These are phyloP conservation scores for Drosophila aff. DNA, from an alignment of 1,140 invertebrate genomes.

Conservation along the genomic window DNA sequence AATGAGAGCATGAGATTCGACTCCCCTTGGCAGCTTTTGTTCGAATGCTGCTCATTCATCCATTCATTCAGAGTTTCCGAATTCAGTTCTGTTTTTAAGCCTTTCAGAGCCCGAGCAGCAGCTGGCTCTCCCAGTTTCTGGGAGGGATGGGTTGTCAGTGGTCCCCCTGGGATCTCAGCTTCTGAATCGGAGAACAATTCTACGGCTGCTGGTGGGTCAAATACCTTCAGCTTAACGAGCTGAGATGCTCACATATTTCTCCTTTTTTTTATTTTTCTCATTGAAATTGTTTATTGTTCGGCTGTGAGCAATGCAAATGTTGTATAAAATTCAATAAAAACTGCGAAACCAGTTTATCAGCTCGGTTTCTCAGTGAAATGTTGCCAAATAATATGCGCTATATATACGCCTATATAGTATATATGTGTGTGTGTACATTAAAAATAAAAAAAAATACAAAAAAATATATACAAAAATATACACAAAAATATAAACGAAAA, in stretches of 20 bases:
- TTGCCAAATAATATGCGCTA: constrained; percentile 53
- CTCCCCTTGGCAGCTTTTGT: constrained; percentile 2
- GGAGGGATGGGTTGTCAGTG: constrained; percentile 3
- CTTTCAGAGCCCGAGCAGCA: background rate
- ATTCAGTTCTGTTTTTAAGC: background rate
- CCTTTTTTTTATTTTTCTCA: constrained; percentile 56
- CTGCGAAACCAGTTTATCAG: constrained; percentile 73
- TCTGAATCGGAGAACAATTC: constrained; percentile 29
- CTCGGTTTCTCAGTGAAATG: constrained; percentile 56
- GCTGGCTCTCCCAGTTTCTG: background rate
- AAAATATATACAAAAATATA: constrained; percentile 4
- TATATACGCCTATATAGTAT: constrained; percentile 1
- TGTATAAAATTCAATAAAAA: constrained; percentile 76
- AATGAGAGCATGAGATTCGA: background rate
- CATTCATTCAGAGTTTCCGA: background rate
- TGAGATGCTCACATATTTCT: constrained; percentile 30
- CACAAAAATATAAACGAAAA: constrained; percentile 9
- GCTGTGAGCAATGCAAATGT: constrained; percentile 64
- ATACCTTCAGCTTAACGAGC: constrained; percentile 64
- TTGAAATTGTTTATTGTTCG: constrained; percentile 71
- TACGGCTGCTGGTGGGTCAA: constrained; percentile 52
- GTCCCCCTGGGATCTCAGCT: background rate
- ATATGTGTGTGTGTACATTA: constrained; percentile 11
- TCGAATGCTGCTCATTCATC: background rate
- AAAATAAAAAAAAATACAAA: constrained; percentile 15